phyloP scores from a whole-genome alignment of 2,888 invertebrate genomes.

The Meandrusa payeni region DNA sequence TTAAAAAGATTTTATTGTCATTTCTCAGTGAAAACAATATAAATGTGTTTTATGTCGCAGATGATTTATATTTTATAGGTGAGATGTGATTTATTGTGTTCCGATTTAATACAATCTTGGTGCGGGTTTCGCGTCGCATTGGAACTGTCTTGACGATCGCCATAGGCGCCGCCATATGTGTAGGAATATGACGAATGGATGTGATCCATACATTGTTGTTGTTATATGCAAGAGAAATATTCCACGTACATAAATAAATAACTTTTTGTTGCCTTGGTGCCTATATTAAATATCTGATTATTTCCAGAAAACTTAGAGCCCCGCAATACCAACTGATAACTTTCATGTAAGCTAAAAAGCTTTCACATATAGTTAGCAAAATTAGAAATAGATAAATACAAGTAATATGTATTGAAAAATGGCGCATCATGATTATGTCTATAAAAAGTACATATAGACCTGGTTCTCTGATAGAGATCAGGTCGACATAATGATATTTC shows the following conservation, averaged over 20 bases:
- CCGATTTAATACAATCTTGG: constrained; percentile 67
- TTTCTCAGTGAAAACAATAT: constrained; percentile 77
- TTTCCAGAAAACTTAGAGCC: no score
- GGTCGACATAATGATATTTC: no score
- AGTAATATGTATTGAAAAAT: no score
- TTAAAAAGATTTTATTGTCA: constrained; percentile 75
- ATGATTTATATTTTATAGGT: constrained; percentile 78
- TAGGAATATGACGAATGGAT: constrained; percentile 18
- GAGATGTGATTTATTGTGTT: constrained; percentile 70
- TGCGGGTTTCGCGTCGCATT: constrained; percentile 36
- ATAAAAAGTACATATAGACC: no score
- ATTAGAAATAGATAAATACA: no score
- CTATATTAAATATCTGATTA: no score
- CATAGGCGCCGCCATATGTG: constrained; percentile 38
- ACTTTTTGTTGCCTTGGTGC: no score
- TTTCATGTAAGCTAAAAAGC: no score
- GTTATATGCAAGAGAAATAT: constrained; percentile 6
- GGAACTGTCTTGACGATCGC: constrained; percentile 35
- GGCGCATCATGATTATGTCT: no score
- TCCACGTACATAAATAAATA: constrained; percentile 3
- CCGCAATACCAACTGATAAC: no score
- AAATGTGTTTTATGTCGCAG: constrained; percentile 73
- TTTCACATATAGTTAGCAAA: no score
- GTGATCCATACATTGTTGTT: constrained; percentile 7
- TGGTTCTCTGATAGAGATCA: no score